Evolutionary conservation across 2,113 vertebrate species (phyloP).

Genomic region (Myrmophylax atrothorax): DNA sequence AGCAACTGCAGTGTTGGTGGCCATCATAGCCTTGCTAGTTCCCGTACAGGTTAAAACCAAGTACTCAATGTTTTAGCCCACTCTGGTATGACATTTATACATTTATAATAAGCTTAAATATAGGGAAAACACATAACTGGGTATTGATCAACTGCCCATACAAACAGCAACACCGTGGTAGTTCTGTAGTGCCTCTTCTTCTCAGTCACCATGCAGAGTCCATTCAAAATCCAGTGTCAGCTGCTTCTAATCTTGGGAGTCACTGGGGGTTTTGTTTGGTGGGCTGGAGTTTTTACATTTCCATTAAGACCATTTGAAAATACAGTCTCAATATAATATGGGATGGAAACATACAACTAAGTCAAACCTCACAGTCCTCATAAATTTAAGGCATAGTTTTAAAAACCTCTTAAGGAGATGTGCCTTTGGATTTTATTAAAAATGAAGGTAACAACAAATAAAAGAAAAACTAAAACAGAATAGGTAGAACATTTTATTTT

Average conservation of each 20-base stretch:
- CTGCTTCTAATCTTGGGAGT: neutral
- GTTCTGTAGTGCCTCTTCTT: neutral
- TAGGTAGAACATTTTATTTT: conserved; percentile 64
- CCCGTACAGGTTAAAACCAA: neutral
- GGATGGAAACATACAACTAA: neutral
- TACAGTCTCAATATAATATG: neutral
- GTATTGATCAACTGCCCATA: neutral
- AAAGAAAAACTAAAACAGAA: conserved; percentile 42
- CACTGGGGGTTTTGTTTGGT: accelerated
- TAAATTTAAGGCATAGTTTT: neutral
- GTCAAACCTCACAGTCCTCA: neutral
- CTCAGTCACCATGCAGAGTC: neutral
- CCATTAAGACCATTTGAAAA: conserved; percentile 1
- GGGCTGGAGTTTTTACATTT: neutral
- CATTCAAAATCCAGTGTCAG: neutral
- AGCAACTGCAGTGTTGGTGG: neutral
- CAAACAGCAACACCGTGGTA: neutral
- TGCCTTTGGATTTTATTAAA: conserved; percentile 1
- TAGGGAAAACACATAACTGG: neutral
- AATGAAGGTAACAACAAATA: conserved; percentile 35
- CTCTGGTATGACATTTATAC: neutral
- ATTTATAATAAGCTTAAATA: neutral
- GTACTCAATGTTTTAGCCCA: neutral
- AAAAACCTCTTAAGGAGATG: neutral
- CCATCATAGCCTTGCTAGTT: conserved; percentile 4